Conservation (phyloP, 2,888 invertebrate species). For the Sinelater perroti region DNA sequence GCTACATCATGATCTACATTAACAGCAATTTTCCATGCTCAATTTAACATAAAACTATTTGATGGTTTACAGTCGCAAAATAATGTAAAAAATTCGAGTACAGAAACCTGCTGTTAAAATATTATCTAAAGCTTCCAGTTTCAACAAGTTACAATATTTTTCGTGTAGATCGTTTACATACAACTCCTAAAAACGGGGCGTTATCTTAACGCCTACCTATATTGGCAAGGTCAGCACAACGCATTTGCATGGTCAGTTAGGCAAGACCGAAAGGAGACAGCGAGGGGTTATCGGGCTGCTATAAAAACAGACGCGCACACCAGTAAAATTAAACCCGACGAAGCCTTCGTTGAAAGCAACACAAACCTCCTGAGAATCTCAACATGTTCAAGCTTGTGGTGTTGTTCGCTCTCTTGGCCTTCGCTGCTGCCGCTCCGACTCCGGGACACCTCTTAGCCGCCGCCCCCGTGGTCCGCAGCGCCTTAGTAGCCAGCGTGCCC, state of each 20-base stretch:
- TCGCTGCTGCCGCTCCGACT: slow-evolving; percentile 65
- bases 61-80: too few species aligned
- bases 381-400: slow-evolving; percentile 56
- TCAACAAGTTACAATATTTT: too few species aligned
- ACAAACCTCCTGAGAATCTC: slow-evolving; percentile 32
- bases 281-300: slow-evolving; percentile 28
- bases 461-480: slow-evolving; percentile 42
- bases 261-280: slow-evolving; percentile 37
- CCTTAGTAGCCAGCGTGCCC: slow-evolving; percentile 47
- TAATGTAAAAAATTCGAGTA: too few species aligned
- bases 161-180: too few species aligned
- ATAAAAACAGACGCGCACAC: slow-evolving; percentile 17
- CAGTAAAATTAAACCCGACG: slow-evolving; percentile 17
- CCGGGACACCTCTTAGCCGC: slow-evolving; percentile 56
- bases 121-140: too few species aligned
- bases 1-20: too few species aligned
- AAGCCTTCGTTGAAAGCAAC: slow-evolving; percentile 17
- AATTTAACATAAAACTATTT: too few species aligned
- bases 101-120: too few species aligned
- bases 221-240: too few species aligned
- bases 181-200: too few species aligned
- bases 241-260: slow-evolving; percentile 18
- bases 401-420: slow-evolving; percentile 68
- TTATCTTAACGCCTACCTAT: too few species aligned
- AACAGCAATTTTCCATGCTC: too few species aligned